phyloP scores from a whole-genome alignment of 2,888 invertebrate genomes.

The Hanleya hanleyi region DNA sequence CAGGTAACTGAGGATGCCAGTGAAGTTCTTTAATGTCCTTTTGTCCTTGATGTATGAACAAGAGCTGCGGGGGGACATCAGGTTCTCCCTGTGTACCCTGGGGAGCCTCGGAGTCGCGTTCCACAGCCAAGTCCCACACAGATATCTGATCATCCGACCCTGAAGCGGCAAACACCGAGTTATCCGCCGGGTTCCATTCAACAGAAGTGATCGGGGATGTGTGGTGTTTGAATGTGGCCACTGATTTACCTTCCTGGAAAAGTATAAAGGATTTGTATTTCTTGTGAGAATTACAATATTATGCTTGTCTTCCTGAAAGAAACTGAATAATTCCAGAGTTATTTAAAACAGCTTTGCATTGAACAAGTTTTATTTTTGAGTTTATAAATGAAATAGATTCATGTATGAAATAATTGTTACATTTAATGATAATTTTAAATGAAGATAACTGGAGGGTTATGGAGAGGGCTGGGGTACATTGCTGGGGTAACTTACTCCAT shows the following conservation, averaged over 20 bases:
- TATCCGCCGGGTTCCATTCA: slow-evolving; percentile 96
- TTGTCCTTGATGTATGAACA: slow-evolving; percentile 99
- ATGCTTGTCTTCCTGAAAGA: no score
- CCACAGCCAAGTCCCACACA: slow-evolving; percentile 89
- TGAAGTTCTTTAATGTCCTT: slow-evolving; percentile 98
- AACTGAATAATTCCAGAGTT: no score
- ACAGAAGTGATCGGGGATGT: slow-evolving; percentile 94
- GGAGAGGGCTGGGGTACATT: no score
- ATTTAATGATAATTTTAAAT: no score
- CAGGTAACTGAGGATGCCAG: slow-evolving; percentile 97
- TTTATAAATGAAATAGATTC: no score
- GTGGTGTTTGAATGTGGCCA: slow-evolving; percentile 97
- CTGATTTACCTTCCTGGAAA: slow-evolving; percentile 79
- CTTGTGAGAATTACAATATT: no score
- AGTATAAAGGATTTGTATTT: no score
- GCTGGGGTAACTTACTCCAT: no score
- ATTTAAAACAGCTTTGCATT: no score
- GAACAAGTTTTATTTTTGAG: no score
- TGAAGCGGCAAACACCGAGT: slow-evolving; percentile 93
- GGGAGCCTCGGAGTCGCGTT: slow-evolving; percentile 56
- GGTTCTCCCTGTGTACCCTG: slow-evolving; percentile 48
- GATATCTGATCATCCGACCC: slow-evolving; percentile 97
- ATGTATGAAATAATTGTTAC: no score
- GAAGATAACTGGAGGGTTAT: no score
- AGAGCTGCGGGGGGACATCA: slow-evolving; percentile 87